Evolutionary conservation across 2,888 invertebrate genomes (phyloP).

Genomic region (Marronus borbonicus): DNA sequence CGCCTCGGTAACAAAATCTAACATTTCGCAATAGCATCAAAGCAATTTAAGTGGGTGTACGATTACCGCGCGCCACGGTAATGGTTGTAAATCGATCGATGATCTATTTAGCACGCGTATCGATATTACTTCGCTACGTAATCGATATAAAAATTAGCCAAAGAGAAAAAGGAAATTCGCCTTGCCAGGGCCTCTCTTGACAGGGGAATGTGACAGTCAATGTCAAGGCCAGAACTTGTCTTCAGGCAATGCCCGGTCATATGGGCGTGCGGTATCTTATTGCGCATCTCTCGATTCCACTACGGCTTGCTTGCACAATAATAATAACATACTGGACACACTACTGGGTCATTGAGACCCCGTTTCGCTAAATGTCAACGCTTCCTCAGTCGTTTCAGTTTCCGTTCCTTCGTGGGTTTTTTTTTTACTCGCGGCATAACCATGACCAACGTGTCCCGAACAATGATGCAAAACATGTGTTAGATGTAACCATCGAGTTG

Average conservation of each 20-base stretch:
- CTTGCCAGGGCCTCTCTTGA: constrained; percentile 51
- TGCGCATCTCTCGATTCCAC: constrained; percentile 44
- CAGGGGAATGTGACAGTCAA: constrained; percentile 51
- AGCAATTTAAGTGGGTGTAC: constrained; percentile 12
- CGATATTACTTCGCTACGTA: constrained; percentile 7
- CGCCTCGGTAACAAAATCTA: constrained; percentile 5
- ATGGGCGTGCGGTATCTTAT: constrained; percentile 50
- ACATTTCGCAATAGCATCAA: not conserved
- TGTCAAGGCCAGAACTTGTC: constrained; percentile 55
- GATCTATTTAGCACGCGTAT: constrained; percentile 17
- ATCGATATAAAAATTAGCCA: constrained; percentile 24
- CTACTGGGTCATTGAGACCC: constrained; percentile 43
- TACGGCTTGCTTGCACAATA: constrained; percentile 39
- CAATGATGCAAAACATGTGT: not conserved
- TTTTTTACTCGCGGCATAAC: not conserved
- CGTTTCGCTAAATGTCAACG: constrained; percentile 38
- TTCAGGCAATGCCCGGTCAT: constrained; percentile 51
- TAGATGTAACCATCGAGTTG: not conserved
- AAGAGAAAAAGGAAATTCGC: constrained; percentile 30
- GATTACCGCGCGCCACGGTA: constrained; percentile 20
- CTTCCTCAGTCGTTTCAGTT: constrained; percentile 36
- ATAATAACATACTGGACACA: constrained; percentile 22
- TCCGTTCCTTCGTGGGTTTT: not conserved
- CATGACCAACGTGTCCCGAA: not conserved
- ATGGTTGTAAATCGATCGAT: constrained; percentile 23